Evolutionary conservation across 30 jellyfish, hydroid and myxozoan species (phyloP).

Genomic region (Aurelia coerulea): DNA sequence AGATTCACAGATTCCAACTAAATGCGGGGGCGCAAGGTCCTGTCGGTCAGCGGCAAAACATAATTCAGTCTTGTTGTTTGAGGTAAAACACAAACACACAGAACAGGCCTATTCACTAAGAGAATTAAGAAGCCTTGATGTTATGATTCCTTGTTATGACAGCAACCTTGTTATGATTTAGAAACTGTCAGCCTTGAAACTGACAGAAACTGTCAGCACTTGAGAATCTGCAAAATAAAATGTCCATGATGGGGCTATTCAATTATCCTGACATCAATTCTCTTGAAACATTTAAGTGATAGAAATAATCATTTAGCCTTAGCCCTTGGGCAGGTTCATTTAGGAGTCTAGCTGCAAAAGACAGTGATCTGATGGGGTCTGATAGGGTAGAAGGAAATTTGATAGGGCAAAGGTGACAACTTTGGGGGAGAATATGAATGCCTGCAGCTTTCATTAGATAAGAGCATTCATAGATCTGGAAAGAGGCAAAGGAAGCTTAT

Average conservation of each 20-base stretch:
- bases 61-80: too few relatives aligned
- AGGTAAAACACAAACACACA: too few relatives aligned
- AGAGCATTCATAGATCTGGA: conserved; percentile 8
- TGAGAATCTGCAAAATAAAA: background rate
- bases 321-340: background rate
- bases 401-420: background rate
- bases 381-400: too few relatives aligned
- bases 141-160: background rate
- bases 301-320: background rate
- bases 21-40: too few relatives aligned
- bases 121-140: background rate
- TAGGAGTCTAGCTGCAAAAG: background rate
- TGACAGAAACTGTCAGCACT: too few relatives aligned
- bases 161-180: conserved; percentile 1
- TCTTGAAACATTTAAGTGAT: background rate
- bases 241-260: too few relatives aligned
- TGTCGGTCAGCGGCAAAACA: too few relatives aligned
- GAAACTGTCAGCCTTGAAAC: conserved; percentile 1
- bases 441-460: conserved; percentile 1
- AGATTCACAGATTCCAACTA: too few relatives aligned
- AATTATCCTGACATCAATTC: background rate
- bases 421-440: conserved; percentile 3
- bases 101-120: background rate
- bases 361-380: conserved; percentile 5
- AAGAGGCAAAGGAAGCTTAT: background rate